These are phyloP conservation scores for Belgica antarctica DNA, from an alignment of 2,888 invertebrate genomes.

Conservation along the genomic window DNA sequence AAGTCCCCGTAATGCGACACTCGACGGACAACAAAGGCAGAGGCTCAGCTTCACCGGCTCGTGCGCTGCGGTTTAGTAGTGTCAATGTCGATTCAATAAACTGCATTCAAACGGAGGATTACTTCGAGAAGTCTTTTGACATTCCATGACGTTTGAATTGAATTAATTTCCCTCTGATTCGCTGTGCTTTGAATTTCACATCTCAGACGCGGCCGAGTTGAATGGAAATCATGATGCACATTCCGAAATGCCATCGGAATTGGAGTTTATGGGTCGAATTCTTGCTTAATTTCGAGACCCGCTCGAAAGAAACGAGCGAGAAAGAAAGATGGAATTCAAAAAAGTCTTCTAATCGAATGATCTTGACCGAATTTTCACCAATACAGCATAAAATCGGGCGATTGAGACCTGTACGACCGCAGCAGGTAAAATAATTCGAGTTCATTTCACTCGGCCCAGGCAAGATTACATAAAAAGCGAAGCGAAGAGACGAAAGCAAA, in stretches of 20 bases:
- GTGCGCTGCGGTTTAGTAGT: not conserved
- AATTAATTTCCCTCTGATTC: slow-evolving; percentile 11
- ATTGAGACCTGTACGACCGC: not conserved
- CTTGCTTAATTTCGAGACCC: not conserved
- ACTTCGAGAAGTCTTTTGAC: not conserved
- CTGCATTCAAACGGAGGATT: not conserved
- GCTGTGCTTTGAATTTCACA: not conserved
- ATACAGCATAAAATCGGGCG: not conserved
- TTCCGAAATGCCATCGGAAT: slow-evolving; percentile 39
- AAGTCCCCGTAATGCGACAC: not conserved
- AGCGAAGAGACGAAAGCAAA: not conserved
- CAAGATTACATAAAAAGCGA: slow-evolving; percentile 35
- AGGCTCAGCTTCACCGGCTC: not conserved
- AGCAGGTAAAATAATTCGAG: slow-evolving; percentile 30
- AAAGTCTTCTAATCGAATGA: slow-evolving; percentile 37
- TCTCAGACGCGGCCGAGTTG: not conserved
- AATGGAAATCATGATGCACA: slow-evolving; percentile 37
- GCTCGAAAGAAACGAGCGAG: not conserved
- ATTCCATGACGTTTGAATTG: not conserved
- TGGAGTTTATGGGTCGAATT: slow-evolving; percentile 41
- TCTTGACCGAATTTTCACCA: slow-evolving; percentile 42
- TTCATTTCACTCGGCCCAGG: not conserved
- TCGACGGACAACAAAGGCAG: not conserved
- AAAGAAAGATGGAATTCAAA: not conserved
- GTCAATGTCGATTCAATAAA: slow-evolving; percentile 1